Conservation (phyloP, 2,797 vertebrate species). For the Gallirallus australis region DNA sequence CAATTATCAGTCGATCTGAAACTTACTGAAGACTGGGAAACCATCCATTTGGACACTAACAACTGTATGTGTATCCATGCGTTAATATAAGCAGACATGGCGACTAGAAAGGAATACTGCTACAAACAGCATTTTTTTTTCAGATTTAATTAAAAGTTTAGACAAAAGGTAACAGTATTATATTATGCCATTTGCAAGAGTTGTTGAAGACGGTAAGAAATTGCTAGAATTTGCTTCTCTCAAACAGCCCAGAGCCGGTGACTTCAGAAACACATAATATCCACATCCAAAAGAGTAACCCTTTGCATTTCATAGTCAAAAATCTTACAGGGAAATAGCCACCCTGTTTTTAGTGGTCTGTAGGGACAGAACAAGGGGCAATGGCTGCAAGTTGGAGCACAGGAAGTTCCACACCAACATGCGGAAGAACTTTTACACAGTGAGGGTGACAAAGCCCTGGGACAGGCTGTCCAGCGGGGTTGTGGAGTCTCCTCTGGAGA, state of each 20-base stretch:
- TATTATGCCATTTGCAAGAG: background rate
- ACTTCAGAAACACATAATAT: background rate
- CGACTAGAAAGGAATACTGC: background rate
- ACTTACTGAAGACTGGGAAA: background rate
- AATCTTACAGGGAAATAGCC: background rate
- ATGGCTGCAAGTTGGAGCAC: too few species aligned
- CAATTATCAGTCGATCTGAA: background rate
- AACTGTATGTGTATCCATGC: background rate
- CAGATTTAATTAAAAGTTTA: background rate
- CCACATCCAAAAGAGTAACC: background rate
- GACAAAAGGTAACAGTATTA: background rate
- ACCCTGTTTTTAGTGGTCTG: too few species aligned
- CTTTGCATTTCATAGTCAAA: background rate
- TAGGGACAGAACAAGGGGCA: too few species aligned
- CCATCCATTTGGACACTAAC: background rate
- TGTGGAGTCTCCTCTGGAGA: too few species aligned
- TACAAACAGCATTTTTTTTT: background rate
- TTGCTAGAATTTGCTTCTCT: background rate
- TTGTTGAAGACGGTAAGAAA: background rate
- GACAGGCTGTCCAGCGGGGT: too few species aligned
- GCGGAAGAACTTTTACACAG: too few species aligned
- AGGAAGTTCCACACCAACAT: too few species aligned
- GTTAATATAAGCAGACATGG: background rate
- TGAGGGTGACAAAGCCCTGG: too few species aligned
- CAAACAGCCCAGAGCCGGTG: background rate